Evolutionary conservation across 2,888 invertebrate species (phyloP), one percentile per base, ranked within the genome.

Genomic region (Athalia circularis): DNA sequence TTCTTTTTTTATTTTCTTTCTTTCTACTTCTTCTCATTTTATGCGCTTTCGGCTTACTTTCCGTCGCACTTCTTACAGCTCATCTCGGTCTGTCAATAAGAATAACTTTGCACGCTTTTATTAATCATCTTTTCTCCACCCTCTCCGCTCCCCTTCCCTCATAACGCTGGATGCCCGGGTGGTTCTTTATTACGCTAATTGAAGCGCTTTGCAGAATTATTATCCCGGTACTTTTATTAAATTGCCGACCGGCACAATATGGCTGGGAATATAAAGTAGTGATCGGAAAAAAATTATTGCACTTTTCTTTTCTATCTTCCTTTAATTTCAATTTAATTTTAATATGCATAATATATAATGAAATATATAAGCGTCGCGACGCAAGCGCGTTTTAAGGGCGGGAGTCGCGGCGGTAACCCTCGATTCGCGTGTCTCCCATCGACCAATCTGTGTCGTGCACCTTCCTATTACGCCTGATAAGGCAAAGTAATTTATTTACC

Each of bases 361-460:
- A 29, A 29, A 45, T 15, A 59, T 45, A 4, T 43, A 61, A 48
- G 75, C 75, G 75, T 62, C 50, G 50, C 61, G 62, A 62, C 62
- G 74, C 62, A 62, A 3, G 43, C 61, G 29, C 62, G 75, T 29
- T 52, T 75, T 29, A 15, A 15, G 15, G 15, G 43, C 48, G 62
- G 52, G 61, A 29, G 29, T 29, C 29, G 29, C 29, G 29, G 11
- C 52, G 75, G 85, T 87, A 88, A 90, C 87, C 88, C 89, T 89
- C 90, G 88, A 89, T 90, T 89, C 89, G 89, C 90, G 89, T 89
- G 90, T 87, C 85, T 88, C 85, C 84, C 85, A 86, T 87, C 87
- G 86, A 89, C 88, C 88, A 89, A 90, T 89, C 89, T 88, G 88
- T 88, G 89, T 89, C 89, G 86, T 87, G 88, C 88, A 86, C 88